Conservation (phyloP, 2,113 vertebrate species). For the Poeciliopsis turrubarensis region DNA sequence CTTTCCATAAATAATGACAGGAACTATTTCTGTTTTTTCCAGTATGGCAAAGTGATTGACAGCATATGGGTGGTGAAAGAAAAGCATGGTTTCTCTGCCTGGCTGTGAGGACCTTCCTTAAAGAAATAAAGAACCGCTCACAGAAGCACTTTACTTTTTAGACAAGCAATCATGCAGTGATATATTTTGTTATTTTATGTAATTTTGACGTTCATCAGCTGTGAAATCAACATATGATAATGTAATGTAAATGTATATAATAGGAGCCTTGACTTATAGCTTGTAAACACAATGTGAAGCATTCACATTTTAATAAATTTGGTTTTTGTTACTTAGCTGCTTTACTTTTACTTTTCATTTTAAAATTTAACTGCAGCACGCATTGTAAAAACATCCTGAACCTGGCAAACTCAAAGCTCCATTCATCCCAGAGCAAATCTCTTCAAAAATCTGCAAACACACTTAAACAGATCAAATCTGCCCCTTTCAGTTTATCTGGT, state of each 20-base stretch:
- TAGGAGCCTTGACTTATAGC: background rate
- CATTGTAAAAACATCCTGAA: background rate
- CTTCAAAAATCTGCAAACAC: slow-evolving; percentile 53
- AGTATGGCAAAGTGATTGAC: slow-evolving; percentile 89
- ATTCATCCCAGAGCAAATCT: slow-evolving; percentile 4
- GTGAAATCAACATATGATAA: background rate
- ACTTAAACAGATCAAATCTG: slow-evolving; percentile 42
- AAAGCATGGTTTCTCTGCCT: slow-evolving; percentile 71
- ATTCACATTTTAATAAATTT: slow-evolving; percentile 26
- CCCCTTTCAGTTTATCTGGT: slow-evolving; percentile 34
- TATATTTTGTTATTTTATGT: background rate
- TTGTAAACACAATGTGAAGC: slow-evolving; percentile 6
- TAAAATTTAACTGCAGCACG: slow-evolving; percentile 10
- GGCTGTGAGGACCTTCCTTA: slow-evolving; percentile 64
- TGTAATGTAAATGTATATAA: slow-evolving; percentile 14
- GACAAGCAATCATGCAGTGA: slow-evolving; percentile 22
- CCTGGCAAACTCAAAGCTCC: slow-evolving; percentile 13
- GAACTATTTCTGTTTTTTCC: slow-evolving; percentile 53
- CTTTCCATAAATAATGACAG: slow-evolving; percentile 9
- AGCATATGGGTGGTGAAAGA: slow-evolving; percentile 86
- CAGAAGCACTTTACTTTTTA: slow-evolving; percentile 41
- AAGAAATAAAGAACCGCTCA: slow-evolving; percentile 13
- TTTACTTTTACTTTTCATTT: slow-evolving; percentile 7
- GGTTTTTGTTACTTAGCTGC: background rate
- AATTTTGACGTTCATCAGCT: slow-evolving; percentile 8